phyloP scores from a whole-genome alignment of 2,888 invertebrate species.

The Nymphalis urticae region DNA sequence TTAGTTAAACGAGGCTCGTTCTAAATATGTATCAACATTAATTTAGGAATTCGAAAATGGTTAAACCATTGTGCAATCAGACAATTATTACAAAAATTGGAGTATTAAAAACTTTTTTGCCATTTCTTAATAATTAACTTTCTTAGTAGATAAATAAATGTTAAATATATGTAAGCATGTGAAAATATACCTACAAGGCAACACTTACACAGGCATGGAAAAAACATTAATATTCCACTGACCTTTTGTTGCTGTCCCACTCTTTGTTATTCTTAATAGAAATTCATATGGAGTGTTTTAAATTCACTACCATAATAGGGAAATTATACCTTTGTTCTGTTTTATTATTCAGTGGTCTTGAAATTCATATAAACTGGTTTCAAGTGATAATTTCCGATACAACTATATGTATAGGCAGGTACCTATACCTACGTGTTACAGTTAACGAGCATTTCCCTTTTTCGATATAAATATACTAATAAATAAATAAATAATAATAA shows the following conservation, averaged over 20 bases:
- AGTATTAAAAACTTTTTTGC: too few species aligned
- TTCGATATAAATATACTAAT: not conserved
- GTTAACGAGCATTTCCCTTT: not conserved
- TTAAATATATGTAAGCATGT: too few species aligned
- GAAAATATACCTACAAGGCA: not conserved
- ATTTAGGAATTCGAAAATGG: not conserved
- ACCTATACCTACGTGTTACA: not conserved
- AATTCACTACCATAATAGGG: constrained; percentile 26
- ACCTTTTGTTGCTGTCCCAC: constrained; percentile 34
- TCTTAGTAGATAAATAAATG: too few species aligned
- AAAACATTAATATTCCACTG: constrained; percentile 39
- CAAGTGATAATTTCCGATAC: not conserved
- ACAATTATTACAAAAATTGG: too few species aligned
- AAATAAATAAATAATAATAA: too few species aligned
- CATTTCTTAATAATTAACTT: too few species aligned
- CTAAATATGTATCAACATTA: not conserved
- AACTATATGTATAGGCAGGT: not conserved
- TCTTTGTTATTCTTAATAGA: constrained; percentile 29
- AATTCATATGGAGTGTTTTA: constrained; percentile 28
- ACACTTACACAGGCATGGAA: constrained; percentile 8
- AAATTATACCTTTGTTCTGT: constrained; percentile 24
- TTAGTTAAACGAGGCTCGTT: not conserved
- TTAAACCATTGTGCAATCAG: too few species aligned
- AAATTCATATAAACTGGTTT: constrained; percentile 11
- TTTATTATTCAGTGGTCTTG: constrained; percentile 26